A percentile compares a stretch with the other conserved stretches of the same genome.
These are phyloP conservation scores for Acropora yongei DNA, from an alignment of 64 coral and sea anemone species.

Conservation along the genomic window DNA sequence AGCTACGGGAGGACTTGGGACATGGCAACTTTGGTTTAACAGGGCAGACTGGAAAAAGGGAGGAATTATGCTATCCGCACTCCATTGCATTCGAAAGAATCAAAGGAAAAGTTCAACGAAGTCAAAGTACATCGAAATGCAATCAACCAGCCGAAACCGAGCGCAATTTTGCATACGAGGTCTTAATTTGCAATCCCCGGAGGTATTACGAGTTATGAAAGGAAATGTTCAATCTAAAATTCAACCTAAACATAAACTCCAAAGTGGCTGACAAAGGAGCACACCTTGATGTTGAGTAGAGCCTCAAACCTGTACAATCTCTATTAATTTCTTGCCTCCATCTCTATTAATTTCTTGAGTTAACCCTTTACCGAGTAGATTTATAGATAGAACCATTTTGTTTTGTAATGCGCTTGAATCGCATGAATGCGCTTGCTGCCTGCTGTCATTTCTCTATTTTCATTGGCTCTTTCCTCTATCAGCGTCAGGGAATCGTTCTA, in stretches of 20 bases:
- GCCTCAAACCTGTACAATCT: no score
- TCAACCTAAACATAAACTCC: background rate
- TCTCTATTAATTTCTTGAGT: no score
- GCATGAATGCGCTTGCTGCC: no score
- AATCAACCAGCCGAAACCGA: background rate
- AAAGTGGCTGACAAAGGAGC: no score
- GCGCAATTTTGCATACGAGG: background rate
- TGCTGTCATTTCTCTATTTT: no score
- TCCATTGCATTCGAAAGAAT: background rate
- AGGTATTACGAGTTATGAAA: background rate
- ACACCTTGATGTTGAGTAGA: no score
- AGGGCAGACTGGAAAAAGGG: background rate
- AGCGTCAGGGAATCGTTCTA: no score
- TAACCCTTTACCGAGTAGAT: no score
- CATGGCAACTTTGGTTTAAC: constrained; percentile 17
- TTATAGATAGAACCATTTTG: no score
- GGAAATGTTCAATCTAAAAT: background rate
- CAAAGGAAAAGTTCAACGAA: background rate
- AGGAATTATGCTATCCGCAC: background rate
- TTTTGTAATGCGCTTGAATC: no score
- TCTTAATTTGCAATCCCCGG: background rate
- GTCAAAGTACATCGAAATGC: background rate
- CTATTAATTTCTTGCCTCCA: no score
- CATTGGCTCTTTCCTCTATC: no score
- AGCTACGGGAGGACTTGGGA: constrained; percentile 11